phyloP scores from a whole-genome alignment of 1,140 invertebrate species.

The Micrasema longulum region DNA sequence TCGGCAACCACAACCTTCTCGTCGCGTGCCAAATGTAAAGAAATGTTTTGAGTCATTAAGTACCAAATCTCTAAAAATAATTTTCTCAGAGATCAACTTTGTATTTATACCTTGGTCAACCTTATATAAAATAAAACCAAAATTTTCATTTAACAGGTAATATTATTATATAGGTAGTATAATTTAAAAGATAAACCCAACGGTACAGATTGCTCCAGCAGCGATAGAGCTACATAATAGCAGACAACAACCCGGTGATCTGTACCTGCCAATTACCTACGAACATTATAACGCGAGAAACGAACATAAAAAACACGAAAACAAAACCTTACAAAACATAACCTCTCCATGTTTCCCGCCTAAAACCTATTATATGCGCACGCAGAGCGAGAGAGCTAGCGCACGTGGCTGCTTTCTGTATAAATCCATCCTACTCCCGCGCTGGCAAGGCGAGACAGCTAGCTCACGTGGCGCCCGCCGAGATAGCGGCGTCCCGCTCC shows the following conservation, averaged over 20 bases:
- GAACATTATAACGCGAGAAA: constrained; percentile 43
- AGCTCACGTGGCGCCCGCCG: constrained; percentile 43
- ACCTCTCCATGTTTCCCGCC: constrained; percentile 25
- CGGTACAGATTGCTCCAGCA: constrained; percentile 1
- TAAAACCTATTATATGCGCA: constrained; percentile 27
- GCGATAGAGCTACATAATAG: constrained; percentile 40
- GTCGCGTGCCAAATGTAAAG: no score
- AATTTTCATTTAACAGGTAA: no score
- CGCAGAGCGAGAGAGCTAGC: constrained; percentile 18
- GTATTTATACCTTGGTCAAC: no score
- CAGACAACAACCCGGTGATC: constrained; percentile 42
- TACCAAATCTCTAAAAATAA: no score
- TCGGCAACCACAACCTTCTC: no score
- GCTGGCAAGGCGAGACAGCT: constrained; percentile 3
- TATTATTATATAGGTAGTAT: no score
- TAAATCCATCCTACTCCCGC: constrained; percentile 24
- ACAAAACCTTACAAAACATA: constrained; percentile 43
- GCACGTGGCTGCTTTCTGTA: constrained; percentile 24
- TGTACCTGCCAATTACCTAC: constrained; percentile 42
- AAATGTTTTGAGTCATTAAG: no score
- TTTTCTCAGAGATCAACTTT: no score
- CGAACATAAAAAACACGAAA: constrained; percentile 36
- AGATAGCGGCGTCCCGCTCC: constrained; percentile 39
- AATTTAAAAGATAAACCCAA: constrained; percentile 17
- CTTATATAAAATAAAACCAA: no score